Evolutionary conservation across 30 jellyfish, hydroid and myxozoan genomes (phyloP).

Genomic region (Phacellophora camtschatica): DNA sequence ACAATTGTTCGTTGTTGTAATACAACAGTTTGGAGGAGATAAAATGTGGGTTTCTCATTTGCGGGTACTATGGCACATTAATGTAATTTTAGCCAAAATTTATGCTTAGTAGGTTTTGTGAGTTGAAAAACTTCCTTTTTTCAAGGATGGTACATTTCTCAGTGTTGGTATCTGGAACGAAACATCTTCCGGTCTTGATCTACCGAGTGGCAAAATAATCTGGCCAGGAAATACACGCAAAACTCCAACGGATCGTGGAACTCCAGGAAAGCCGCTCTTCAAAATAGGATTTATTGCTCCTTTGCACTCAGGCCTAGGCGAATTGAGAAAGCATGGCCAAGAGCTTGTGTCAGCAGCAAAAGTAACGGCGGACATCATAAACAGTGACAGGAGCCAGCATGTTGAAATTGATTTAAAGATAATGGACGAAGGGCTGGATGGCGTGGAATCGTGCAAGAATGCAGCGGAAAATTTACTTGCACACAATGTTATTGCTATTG

Average conservation of each 20-base stretch:
- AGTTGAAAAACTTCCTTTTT: too few relatives aligned
- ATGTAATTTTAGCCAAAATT: too few relatives aligned
- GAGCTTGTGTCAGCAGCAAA: slow-evolving; percentile 94
- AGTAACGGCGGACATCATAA: slow-evolving; percentile 92
- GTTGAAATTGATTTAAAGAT: slow-evolving; percentile 80
- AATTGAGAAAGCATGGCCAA: slow-evolving; percentile 68
- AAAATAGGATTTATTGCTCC: slow-evolving; percentile 94
- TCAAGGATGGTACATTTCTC: slow-evolving; percentile 8
- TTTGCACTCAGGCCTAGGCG: slow-evolving; percentile 80
- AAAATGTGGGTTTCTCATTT: too few relatives aligned
- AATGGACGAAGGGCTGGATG: slow-evolving; percentile 93
- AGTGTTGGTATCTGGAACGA: slow-evolving; percentile 92
- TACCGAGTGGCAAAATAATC: slow-evolving; percentile 67
- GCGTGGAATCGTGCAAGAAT: slow-evolving; percentile 57
- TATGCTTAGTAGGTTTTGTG: too few relatives aligned
- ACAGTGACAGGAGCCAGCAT: slow-evolving; percentile 63
- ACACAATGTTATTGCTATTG: slow-evolving; percentile 75
- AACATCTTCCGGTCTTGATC: slow-evolving; percentile 49
- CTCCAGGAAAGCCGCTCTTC: slow-evolving; percentile 95
- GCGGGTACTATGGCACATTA: too few relatives aligned
- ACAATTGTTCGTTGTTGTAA: too few relatives aligned
- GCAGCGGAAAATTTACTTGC: slow-evolving; percentile 73
- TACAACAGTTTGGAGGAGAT: too few relatives aligned
- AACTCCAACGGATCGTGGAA: slow-evolving; percentile 94
- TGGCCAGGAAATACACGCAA: slow-evolving; percentile 98